phyloP scores from a whole-genome alignment of 2,797 vertebrate species.

The Acridotheres tristis region DNA sequence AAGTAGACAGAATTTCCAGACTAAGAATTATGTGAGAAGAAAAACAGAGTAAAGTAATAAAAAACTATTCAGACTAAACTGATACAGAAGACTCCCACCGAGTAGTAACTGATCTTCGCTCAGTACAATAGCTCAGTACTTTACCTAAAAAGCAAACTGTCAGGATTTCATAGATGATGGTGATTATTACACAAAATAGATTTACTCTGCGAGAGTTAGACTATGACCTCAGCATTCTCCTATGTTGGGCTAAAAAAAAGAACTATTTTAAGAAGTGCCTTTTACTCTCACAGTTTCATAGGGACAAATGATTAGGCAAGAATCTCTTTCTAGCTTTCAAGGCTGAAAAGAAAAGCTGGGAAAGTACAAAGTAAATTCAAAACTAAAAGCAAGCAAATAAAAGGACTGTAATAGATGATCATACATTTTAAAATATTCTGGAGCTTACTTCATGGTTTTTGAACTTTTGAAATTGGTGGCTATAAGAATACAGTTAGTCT shows the following conservation, averaged over 20 bases:
- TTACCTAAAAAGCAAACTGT: neutral
- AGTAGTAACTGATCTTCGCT: neutral
- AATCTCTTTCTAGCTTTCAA: neutral
- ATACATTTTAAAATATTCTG: neutral
- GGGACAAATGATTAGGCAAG: neutral
- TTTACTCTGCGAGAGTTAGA: neutral
- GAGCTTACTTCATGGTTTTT: neutral
- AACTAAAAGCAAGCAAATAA: neutral
- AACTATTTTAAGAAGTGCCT: conserved; percentile 32
- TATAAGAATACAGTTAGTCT: neutral
- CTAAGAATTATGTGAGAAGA: conserved; percentile 26
- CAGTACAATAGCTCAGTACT: neutral
- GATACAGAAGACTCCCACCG: neutral
- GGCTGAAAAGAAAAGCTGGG: neutral
- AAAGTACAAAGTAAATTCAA: neutral
- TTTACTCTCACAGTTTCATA: neutral
- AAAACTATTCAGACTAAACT: neutral
- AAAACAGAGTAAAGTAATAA: conserved; percentile 32
- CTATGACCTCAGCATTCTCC: neutral
- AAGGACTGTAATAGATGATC: neutral
- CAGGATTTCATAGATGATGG: neutral
- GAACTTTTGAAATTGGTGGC: neutral
- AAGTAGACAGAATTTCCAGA: conserved; percentile 52
- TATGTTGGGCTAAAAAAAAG: neutral
- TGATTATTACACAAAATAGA: neutral